These are phyloP conservation scores for Drosophila phalerata DNA, from an alignment of 2,888 invertebrate species.

Conservation along the genomic window DNA sequence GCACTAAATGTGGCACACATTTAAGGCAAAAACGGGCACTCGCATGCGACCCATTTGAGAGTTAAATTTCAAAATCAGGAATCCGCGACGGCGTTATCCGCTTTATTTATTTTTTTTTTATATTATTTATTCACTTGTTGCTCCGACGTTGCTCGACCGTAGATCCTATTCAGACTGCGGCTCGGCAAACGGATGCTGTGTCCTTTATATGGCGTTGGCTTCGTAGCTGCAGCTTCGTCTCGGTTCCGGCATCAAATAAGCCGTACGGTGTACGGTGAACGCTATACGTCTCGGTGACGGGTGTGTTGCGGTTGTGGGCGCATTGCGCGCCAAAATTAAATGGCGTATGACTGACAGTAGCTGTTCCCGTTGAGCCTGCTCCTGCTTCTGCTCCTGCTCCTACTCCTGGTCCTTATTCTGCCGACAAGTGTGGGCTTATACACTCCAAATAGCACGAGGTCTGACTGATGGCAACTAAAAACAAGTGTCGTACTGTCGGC, in stretches of 20 bases:
- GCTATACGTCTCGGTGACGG: neutral
- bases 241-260: slow-evolving; percentile 43
- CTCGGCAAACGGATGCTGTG: slow-evolving; percentile 29
- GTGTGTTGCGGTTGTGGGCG: slow-evolving; percentile 26
- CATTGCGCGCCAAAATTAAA: slow-evolving; percentile 66
- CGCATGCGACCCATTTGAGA: slow-evolving; percentile 6
- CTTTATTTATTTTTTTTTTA: neutral
- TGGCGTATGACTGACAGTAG: slow-evolving; percentile 60
- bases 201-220: slow-evolving; percentile 65
- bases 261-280: neutral
- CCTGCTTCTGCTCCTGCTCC: neutral
- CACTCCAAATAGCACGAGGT: neutral
- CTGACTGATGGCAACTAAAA: slow-evolving; percentile 23
- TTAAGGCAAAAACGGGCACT: neutral
- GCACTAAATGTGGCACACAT: slow-evolving; percentile 15
- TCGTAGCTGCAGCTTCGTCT: slow-evolving; percentile 56
- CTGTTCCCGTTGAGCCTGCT: slow-evolving; percentile 13
- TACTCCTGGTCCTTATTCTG: no score
- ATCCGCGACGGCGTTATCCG: neutral
- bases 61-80: slow-evolving; percentile 20
- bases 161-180: slow-evolving; percentile 55
- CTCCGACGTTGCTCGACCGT: slow-evolving; percentile 37
- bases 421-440: neutral
- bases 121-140: slow-evolving; percentile 41
- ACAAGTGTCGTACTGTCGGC: slow-evolving; percentile 15